These are phyloP conservation scores for Drosophila subobscura DNA, from an alignment of 1,140 invertebrate species.

Conservation along the genomic window DNA sequence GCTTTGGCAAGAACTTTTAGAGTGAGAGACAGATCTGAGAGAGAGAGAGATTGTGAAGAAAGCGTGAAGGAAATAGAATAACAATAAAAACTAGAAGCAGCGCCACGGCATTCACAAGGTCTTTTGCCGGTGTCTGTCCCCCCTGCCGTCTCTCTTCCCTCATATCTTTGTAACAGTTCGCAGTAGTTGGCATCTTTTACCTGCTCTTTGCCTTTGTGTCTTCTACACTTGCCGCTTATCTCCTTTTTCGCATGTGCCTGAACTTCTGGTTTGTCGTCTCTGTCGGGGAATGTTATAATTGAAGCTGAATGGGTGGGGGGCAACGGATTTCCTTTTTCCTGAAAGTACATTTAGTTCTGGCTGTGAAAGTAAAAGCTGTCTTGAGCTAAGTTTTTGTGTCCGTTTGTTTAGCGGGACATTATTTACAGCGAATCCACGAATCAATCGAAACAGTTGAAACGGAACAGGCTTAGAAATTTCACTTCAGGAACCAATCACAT, in stretches of 20 bases:
- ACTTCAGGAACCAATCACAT: no score
- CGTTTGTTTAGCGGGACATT: background rate
- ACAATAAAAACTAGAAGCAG: conserved; percentile 29
- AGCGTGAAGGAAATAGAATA: conserved; percentile 15
- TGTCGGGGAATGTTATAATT: conserved; percentile 54
- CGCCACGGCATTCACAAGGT: conserved; percentile 71
- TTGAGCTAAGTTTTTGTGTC: no score
- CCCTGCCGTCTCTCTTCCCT: background rate
- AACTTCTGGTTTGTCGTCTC: conserved; percentile 38
- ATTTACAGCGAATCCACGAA: no score
- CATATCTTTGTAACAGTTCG: conserved; percentile 14
- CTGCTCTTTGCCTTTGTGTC: conserved; percentile 20
- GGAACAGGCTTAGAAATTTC: no score
- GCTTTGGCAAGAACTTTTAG: background rate
- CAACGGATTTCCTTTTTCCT: conserved; percentile 15
- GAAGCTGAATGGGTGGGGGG: conserved; percentile 37
- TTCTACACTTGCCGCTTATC: conserved; percentile 14
- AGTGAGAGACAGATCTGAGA: background rate
- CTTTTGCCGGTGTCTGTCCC: conserved; percentile 34
- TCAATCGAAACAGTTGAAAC: no score
- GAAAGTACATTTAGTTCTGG: conserved; percentile 15
- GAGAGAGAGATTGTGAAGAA: conserved; percentile 12
- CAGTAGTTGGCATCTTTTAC: conserved; percentile 16
- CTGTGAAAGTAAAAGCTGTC: no score
- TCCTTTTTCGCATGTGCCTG: conserved; percentile 37